Evolutionary conservation across 2,888 invertebrate genomes (phyloP).

Genomic region (Cephus pulcher): DNA sequence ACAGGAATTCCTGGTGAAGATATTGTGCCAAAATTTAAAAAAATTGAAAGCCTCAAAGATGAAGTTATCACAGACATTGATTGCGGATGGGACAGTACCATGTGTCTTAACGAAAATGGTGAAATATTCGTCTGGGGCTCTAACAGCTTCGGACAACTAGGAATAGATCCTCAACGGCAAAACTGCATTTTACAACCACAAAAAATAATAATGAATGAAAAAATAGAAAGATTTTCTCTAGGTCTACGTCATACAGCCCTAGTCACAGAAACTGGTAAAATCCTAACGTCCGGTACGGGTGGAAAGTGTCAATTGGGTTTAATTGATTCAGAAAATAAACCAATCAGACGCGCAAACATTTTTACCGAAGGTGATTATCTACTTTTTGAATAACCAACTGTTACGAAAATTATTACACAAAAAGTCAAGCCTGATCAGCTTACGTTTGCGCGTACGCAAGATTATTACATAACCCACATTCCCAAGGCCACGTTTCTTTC

Average conservation of each 20-base stretch:
- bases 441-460: not conserved
- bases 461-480: not conserved
- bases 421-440: not conserved
- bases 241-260: constrained; percentile 78
- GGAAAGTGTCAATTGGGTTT: constrained; percentile 78
- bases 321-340: constrained; percentile 57
- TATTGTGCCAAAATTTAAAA: constrained; percentile 49
- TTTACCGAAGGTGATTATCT: constrained; percentile 63
- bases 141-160: constrained; percentile 82
- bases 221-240: constrained; percentile 73
- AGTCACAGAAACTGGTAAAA: constrained; percentile 72
- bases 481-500: not conserved
- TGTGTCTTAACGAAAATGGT: constrained; percentile 77
- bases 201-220: constrained; percentile 66
- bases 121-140: constrained; percentile 86
- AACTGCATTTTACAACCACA: constrained; percentile 55
- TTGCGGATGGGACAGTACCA: constrained; percentile 87
- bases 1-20: constrained; percentile 71
- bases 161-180: constrained; percentile 54
- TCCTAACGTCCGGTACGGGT: constrained; percentile 76
- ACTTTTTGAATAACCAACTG: not conserved
- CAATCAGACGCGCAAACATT: constrained; percentile 61
- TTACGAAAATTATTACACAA: not conserved
- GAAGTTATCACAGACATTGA: constrained; percentile 73
- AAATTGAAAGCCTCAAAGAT: constrained; percentile 50